Base-by-base conservation (phyloP, 2,888 invertebrate species). In the Eutolmus rufibarbis region DNA sequence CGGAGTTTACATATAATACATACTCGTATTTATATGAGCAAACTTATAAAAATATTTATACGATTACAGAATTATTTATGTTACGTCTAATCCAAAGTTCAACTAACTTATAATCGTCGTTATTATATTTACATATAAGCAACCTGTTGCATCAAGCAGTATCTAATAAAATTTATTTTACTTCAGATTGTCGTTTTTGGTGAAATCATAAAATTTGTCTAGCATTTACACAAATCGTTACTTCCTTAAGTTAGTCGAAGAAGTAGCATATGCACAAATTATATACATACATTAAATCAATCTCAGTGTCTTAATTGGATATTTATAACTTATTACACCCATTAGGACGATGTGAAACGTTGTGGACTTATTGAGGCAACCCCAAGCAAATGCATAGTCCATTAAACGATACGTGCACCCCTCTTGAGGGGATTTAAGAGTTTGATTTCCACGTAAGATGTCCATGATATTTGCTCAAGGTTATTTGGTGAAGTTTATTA, bases 401-500 rank as follows among this genome's bases (percentile, higher is more conserved):
- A 84, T 37, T 66, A 66, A 19, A 81, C 31, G 43, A 56, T 74
- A 31, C 28, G 43, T 28, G 40, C 74, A 40, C 16, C 84, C 74
- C 56, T 74, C 84, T 66, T 40, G 74, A 37, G 37, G 74, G 31
- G 84, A 84, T 84, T 74, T 84, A 40, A 74, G 40, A 43, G 40
- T 74, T n/a, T 28, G 40, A 84, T 31, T 84, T 84, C 37, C 12
- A n/a, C 23, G 43, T 14, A 85, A 74, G 74, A 66, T 43, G 74
- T 43, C 12, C 74, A 46, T 19, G 46, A 46, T 85, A 74, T 85
- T 85, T 85, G 85, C 28, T 85, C 66, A 46, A 46, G 85, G 74
- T 85, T 46, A 85, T 85, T 85, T 85, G 85, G 74, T 19, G 46
- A 85, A 85, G 85, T 85, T 85, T 85, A 85, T 85, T 85, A 85